phyloP scores from a whole-genome alignment of 1,140 invertebrate species.

The Asobara japonica region DNA sequence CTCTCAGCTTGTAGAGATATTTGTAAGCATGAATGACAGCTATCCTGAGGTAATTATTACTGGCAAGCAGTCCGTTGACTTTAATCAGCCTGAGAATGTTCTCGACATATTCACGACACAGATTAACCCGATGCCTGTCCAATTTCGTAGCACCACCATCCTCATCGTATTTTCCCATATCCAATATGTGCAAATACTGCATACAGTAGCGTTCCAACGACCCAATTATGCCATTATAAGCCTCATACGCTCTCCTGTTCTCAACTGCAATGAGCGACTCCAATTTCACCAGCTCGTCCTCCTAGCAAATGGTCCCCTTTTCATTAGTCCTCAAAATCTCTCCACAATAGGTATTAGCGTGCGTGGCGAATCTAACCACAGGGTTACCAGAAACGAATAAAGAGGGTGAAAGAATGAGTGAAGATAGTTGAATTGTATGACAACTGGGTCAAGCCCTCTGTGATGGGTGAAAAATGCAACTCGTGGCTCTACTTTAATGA shows the following conservation, averaged over 20 bases:
- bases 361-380: neutral
- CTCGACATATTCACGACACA: constrained; percentile 52
- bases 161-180: constrained; percentile 44
- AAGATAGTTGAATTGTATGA: neutral
- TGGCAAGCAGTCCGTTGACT: constrained; percentile 54
- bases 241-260: constrained; percentile 41
- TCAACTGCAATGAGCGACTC: constrained; percentile 46
- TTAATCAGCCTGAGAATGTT: constrained; percentile 53
- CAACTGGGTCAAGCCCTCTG: neutral
- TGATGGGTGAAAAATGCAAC: neutral
- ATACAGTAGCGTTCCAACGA: constrained; percentile 47
- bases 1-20: constrained; percentile 49
- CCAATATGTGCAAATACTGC: constrained; percentile 51
- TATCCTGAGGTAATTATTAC: constrained; percentile 56
- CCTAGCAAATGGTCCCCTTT: constrained; percentile 44
- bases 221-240: constrained; percentile 54
- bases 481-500: neutral
- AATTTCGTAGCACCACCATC: constrained; percentile 55
- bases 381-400: neutral
- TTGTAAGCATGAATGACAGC: constrained; percentile 58
- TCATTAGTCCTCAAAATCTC: neutral
- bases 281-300: constrained; percentile 48
- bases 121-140: constrained; percentile 55
- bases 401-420: constrained; percentile 21
- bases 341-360: neutral